Percentiles rank a stretch among this genome's conserved stretches.
Evolutionary conservation across 2,888 invertebrate genomes (phyloP).

Genomic region (Ditula angustiorana): DNA sequence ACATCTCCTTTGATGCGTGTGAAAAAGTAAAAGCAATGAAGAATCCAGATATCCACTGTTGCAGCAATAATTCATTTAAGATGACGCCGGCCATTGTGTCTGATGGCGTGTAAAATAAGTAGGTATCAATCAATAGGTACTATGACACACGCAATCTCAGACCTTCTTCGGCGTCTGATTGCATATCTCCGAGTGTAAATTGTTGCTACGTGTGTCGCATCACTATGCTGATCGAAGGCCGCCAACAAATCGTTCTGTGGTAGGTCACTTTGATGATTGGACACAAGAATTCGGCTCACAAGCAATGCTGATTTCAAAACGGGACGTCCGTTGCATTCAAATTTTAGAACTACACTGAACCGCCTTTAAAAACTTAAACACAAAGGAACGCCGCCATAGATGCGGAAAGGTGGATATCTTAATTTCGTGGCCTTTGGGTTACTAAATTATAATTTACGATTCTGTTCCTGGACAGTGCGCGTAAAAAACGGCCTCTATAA

Average conservation of each 20-base stretch:
- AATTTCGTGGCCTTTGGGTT: conserved; percentile 73
- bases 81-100: not conserved
- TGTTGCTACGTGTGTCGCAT: conserved; percentile 74
- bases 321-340: conserved; percentile 67
- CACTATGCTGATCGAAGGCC: conserved; percentile 64
- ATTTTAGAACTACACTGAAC: conserved; percentile 66
- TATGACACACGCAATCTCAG: conserved; percentile 31
- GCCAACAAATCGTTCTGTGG: conserved; percentile 69
- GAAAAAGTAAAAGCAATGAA: conserved; percentile 74
- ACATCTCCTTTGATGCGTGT: conserved; percentile 76
- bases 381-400: conserved; percentile 75
- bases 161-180: conserved; percentile 39
- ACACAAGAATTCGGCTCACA: conserved; percentile 57
- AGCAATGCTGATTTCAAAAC: conserved; percentile 39
- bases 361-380: conserved; percentile 51
- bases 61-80: conserved; percentile 9
- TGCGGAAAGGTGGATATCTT: conserved; percentile 75
- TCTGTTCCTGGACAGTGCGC: conserved; percentile 66
- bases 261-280: conserved; percentile 66
- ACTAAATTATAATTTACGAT: conserved; percentile 84
- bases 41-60: conserved; percentile 21
- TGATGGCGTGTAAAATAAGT: conserved; percentile 8
- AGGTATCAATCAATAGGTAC: conserved; percentile 18
- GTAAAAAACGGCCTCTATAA: conserved; percentile 77
- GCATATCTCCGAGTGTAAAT: conserved; percentile 65